These are phyloP conservation scores for Reinhardtius hippoglossoides DNA, from an alignment of 2,113 vertebrate genomes.

Conservation along the genomic window DNA sequence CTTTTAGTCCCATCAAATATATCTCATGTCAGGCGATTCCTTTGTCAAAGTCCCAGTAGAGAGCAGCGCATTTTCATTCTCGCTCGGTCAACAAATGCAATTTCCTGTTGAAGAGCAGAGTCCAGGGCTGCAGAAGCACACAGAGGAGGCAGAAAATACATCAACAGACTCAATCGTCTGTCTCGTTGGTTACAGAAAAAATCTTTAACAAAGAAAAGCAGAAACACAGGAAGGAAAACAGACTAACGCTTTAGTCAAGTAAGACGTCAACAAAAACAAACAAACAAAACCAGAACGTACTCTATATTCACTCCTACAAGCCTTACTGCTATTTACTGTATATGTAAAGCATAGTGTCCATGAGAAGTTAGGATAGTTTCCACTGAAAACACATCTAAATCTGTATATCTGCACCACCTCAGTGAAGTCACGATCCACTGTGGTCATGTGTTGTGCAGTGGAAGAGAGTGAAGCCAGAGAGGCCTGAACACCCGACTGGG, in stretches of 20 bases:
- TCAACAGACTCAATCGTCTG: constrained; percentile 46
- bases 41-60: constrained; percentile 3
- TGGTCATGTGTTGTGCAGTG: neutral
- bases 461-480: constrained; percentile 15
- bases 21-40: neutral
- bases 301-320: neutral
- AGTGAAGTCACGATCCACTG: neutral
- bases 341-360: constrained; percentile 16
- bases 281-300: neutral
- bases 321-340: constrained; percentile 16
- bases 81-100: neutral
- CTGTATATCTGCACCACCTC: constrained; percentile 12
- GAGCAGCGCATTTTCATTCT: neutral
- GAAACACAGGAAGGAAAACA: neutral
- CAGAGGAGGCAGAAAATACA: constrained; percentile 4
- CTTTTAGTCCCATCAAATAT: neutral
- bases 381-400: constrained; percentile 4
- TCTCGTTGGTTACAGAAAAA: constrained; percentile 20
- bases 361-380: constrained; percentile 10
- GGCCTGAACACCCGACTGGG: neutral
- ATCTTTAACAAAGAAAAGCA: neutral
- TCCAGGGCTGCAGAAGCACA: constrained; percentile 2
- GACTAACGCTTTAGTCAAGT: constrained; percentile 6
- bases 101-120: neutral
- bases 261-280: constrained; percentile 1